Conservation (phyloP, 2,888 invertebrate genomes). For the Lochmaea crataegi region DNA sequence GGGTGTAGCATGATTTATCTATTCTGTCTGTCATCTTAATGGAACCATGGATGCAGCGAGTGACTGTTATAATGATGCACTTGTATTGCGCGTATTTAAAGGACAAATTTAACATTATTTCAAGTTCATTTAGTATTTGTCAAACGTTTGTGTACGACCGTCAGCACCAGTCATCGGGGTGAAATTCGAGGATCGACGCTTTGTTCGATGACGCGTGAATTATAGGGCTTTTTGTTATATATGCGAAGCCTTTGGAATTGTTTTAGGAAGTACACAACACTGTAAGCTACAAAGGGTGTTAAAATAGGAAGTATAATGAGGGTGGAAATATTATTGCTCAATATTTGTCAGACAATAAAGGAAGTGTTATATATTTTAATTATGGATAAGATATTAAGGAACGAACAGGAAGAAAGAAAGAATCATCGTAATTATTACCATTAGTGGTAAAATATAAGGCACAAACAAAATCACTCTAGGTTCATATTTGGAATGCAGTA, state of each 20-base stretch:
- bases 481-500: no score
- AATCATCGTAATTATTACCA: no score
- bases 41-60: not conserved
- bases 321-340: not conserved
- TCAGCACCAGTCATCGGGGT: not conserved
- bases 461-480: no score
- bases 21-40: not conserved
- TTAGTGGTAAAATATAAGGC: no score
- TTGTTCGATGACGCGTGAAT: not conserved
- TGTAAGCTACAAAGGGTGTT: slow-evolving; percentile 2
- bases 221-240: no score
- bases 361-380: not conserved
- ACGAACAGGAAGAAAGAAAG: no score
- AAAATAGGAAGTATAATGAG: slow-evolving; percentile 2
- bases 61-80: slow-evolving; percentile 5
- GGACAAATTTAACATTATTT: not conserved
- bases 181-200: not conserved
- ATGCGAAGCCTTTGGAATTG: slow-evolving; percentile 8
- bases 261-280: not conserved
- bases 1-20: not conserved
- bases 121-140: not conserved
- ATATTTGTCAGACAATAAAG: not conserved
- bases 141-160: not conserved
- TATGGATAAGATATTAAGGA: no score
- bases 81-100: not conserved